phyloP scores from a whole-genome alignment of 2,888 invertebrate species.

The Aphidius colemani region DNA sequence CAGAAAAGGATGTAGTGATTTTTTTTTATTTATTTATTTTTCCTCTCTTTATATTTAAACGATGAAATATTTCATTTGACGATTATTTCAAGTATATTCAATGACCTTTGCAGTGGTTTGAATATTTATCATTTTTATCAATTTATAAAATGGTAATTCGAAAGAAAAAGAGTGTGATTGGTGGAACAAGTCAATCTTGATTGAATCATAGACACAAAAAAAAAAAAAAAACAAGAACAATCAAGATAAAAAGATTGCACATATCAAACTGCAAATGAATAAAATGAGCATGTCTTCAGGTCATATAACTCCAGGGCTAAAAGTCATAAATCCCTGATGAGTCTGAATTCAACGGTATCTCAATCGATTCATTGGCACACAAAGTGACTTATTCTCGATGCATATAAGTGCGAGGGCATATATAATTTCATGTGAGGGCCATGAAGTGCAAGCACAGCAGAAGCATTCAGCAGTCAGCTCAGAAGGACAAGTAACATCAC shows the following conservation, averaged over 20 bases:
- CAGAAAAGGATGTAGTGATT: slow-evolving; percentile 15
- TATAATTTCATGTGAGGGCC: slow-evolving; percentile 11
- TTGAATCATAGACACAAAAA: too few relatives aligned
- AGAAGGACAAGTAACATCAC: slow-evolving; percentile 5
- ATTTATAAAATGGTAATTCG: not conserved
- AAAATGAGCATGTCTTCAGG: too few relatives aligned
- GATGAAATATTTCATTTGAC: slow-evolving; percentile 6
- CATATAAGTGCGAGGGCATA: slow-evolving; percentile 22
- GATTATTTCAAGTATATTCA: slow-evolving; percentile 13
- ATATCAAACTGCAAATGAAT: too few relatives aligned
- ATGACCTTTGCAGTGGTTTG: not conserved
- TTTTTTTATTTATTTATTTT: not conserved
- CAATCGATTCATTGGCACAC: slow-evolving; percentile 31
- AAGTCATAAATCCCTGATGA: slow-evolving; percentile 31
- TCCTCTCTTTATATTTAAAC: not conserved
- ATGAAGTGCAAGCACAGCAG: slow-evolving; percentile 11
- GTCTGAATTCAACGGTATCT: slow-evolving; percentile 33
- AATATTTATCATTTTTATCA: too few relatives aligned
- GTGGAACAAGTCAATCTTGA: too few relatives aligned
- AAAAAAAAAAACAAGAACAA: too few relatives aligned
- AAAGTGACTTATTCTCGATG: not conserved
- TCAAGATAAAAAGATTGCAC: too few relatives aligned
- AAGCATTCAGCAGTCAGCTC: not conserved
- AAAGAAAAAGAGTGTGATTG: not conserved
- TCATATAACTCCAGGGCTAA: not conserved